Conservation (phyloP, 2,113 vertebrate genomes). For the Halcyon senegalensis region DNA sequence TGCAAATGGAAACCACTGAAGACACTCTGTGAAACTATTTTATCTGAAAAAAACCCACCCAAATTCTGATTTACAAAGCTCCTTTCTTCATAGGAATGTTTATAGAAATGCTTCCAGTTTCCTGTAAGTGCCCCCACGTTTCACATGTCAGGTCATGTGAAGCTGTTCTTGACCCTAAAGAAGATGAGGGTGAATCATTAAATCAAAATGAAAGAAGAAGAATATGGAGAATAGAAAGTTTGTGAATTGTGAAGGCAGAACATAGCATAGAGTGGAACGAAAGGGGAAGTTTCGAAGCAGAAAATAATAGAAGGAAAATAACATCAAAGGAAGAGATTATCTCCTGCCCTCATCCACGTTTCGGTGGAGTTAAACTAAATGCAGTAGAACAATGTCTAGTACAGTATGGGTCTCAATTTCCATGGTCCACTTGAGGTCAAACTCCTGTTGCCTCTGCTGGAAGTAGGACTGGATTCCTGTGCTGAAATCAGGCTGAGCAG, state of each 20-base stretch:
- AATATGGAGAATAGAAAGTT: conserved; percentile 34
- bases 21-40: conserved; percentile 7
- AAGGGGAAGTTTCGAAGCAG: neutral
- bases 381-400: neutral
- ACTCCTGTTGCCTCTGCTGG: neutral
- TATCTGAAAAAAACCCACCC: neutral
- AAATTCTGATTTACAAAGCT: neutral
- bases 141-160: neutral
- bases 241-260: neutral
- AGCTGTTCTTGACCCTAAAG: conserved; percentile 16
- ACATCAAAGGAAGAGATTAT: neutral
- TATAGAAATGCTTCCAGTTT: conserved; percentile 28
- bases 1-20: conserved; percentile 25
- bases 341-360: neutral
- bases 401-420: neutral
- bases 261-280: neutral
- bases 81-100: neutral
- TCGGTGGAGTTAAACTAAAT: neutral
- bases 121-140: conserved; percentile 14
- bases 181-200: conserved; percentile 9
- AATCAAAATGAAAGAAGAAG: conserved; percentile 29
- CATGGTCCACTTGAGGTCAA: neutral
- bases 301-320: neutral
- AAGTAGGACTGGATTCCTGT: neutral
- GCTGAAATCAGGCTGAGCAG: neutral